phyloP scores from a whole-genome alignment of 2,113 vertebrate species.

The Entelurus aequoreus region DNA sequence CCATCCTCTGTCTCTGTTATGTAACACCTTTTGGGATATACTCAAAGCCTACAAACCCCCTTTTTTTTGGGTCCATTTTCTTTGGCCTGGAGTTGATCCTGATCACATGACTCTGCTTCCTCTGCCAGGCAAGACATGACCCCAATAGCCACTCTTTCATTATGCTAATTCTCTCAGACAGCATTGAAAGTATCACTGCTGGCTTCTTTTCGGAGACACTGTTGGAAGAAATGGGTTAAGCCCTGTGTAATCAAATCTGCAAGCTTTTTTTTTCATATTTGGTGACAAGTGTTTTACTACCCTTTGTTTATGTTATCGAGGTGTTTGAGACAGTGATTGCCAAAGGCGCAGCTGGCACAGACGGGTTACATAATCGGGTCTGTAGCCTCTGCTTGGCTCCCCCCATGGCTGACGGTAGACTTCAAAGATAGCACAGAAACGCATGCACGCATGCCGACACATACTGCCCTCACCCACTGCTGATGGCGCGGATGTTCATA shows the following conservation, averaged over 20 bases:
- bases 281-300: constrained; percentile 8
- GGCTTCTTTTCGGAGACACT: constrained; percentile 12
- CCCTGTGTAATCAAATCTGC: constrained; percentile 14
- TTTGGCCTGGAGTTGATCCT: constrained; percentile 25
- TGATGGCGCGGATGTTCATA: constrained; percentile 39
- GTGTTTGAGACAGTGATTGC: constrained; percentile 45
- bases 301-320: constrained; percentile 19
- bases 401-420: constrained; percentile 53
- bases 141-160: constrained; percentile 11
- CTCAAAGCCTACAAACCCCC: constrained; percentile 35
- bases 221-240: constrained; percentile 15
- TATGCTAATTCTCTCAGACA: constrained; percentile 7
- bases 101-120: not conserved
- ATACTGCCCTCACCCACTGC: constrained; percentile 30
- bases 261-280: constrained; percentile 4
- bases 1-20: constrained; percentile 38
- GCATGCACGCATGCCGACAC: constrained; percentile 24
- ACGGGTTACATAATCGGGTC: constrained; percentile 63
- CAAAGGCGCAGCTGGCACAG: constrained; percentile 63
- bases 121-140: constrained; percentile 5
- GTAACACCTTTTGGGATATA: constrained; percentile 49
- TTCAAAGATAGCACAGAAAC: constrained; percentile 37
- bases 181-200: constrained; percentile 17
- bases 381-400: constrained; percentile 52
- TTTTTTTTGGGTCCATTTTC: constrained; percentile 11